These are phyloP conservation scores for Sebastes schlegelii DNA, from an alignment of 2,113 vertebrate species.

Conservation along the genomic window DNA sequence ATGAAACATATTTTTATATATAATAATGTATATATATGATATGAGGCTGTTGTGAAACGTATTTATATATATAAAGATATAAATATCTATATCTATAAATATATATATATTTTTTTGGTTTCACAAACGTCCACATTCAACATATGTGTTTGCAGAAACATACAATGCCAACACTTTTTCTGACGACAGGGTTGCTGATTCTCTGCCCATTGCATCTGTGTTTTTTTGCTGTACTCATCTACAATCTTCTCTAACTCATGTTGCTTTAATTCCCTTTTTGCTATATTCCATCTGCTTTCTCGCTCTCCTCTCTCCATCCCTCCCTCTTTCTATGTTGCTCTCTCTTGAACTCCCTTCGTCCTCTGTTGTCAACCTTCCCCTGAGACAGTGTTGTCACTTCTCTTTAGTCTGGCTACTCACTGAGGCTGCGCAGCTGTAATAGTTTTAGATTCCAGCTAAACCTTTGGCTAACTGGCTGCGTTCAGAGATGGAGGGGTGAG, in stretches of 20 bases:
- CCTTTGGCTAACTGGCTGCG: constrained; percentile 71
- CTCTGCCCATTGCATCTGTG: background rate
- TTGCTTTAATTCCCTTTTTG: constrained; percentile 30
- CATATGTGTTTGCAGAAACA: no score
- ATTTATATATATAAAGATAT: no score
- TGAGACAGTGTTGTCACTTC: constrained; percentile 83
- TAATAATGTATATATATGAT: no score
- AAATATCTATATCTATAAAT: no score
- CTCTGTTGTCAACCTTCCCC: constrained; percentile 82
- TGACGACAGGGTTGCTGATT: no score
- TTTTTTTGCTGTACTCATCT: background rate
- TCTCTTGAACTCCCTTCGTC: constrained; percentile 63
- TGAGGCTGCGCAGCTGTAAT: constrained; percentile 76
- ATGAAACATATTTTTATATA: no score
- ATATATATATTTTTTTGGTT: no score
- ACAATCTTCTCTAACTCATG: constrained; percentile 14
- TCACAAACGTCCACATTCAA: no score
- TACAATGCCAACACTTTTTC: no score
- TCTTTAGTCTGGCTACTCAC: constrained; percentile 74
- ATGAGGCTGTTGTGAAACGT: no score
- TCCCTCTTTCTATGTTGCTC: constrained; percentile 17
- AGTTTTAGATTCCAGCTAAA: constrained; percentile 80
- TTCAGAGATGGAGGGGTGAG: constrained; percentile 57
- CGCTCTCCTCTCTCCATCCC: constrained; percentile 9
- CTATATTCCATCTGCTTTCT: constrained; percentile 61